A percentile compares a stretch with the other conserved stretches of the same genome.
Conservation (phyloP, 2,888 invertebrate species). For the Drosophila niveifrons region DNA sequence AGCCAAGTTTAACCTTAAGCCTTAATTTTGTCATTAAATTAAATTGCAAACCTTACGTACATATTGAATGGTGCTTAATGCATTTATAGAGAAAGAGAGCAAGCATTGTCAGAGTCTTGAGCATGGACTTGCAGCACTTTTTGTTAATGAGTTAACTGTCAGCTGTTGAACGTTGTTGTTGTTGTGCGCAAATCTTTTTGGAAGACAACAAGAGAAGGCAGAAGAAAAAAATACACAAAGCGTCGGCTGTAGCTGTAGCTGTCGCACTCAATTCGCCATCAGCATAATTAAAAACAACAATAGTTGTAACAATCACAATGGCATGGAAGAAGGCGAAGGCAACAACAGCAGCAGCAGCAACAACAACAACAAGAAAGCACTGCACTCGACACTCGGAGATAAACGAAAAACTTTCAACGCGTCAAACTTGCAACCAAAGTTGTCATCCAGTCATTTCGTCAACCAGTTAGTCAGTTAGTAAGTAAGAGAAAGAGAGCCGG, state of each 20-base stretch:
- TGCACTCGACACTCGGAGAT: constrained; percentile 49
- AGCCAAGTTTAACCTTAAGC: no score
- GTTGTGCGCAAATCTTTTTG: constrained; percentile 8
- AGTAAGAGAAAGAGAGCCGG: constrained; percentile 9
- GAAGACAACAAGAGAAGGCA: background rate
- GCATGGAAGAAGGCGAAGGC: constrained; percentile 10
- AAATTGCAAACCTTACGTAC: background rate
- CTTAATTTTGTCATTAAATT: background rate
- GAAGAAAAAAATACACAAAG: constrained; percentile 5
- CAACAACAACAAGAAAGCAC: constrained; percentile 5
- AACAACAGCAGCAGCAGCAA: constrained; percentile 16
- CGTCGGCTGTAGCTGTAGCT: constrained; percentile 25
- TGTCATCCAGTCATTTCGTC: constrained; percentile 35
- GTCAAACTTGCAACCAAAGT: constrained; percentile 53
- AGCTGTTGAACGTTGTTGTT: constrained; percentile 10
- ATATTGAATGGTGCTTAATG: constrained; percentile 1
- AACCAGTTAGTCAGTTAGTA: constrained; percentile 3
- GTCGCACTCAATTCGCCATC: constrained; percentile 16
- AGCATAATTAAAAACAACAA: constrained; percentile 53
- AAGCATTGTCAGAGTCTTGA: background rate
- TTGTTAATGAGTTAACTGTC: constrained; percentile 18
- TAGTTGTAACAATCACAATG: constrained; percentile 42
- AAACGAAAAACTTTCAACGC: constrained; percentile 63
- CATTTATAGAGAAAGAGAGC: background rate
- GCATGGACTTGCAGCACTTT: background rate